These are phyloP conservation scores for Cephalopachus bancanus DNA, from an alignment of 2,797 vertebrate species.

Conservation along the genomic window DNA sequence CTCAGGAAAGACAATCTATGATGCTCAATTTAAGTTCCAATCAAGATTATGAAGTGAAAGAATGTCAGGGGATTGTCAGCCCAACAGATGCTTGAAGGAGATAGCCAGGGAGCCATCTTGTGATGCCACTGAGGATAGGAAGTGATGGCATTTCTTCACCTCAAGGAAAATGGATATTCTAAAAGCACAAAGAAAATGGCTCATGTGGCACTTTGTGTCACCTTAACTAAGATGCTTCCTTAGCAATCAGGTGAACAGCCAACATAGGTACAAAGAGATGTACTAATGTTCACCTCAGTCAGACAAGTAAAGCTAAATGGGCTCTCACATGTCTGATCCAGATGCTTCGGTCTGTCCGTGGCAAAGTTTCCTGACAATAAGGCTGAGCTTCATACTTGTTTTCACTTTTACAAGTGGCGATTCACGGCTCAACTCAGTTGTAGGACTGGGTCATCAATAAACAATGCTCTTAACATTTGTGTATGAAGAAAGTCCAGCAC, in stretches of 20 bases:
- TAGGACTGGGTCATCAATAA: neutral
- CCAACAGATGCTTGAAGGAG: slow-evolving; percentile 59
- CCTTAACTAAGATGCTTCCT: slow-evolving; percentile 58
- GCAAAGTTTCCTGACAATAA: neutral
- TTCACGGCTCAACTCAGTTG: neutral
- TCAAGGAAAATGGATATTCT: slow-evolving; percentile 78
- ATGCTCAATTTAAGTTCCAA: slow-evolving; percentile 76
- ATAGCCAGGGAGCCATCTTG: slow-evolving; percentile 69
- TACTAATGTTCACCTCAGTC: slow-evolving; percentile 75
- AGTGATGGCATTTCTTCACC: slow-evolving; percentile 73
- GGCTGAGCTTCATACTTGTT: neutral
- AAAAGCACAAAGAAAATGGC: slow-evolving; percentile 64
- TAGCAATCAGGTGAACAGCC: slow-evolving; percentile 67
- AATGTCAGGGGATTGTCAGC: slow-evolving; percentile 55
- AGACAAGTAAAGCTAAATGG: slow-evolving; percentile 70
- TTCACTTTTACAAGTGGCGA: slow-evolving; percentile 32
- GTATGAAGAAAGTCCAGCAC: neutral
- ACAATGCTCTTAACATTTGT: neutral
- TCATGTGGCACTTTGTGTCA: slow-evolving; percentile 66
- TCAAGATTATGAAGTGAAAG: slow-evolving; percentile 67
- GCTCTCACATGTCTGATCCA: neutral
- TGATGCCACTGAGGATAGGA: slow-evolving; percentile 59
- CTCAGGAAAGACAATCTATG: slow-evolving; percentile 71
- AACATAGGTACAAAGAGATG: slow-evolving; percentile 30
- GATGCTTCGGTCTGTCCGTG: neutral